Evolutionary conservation across 2,888 invertebrate genomes (phyloP).

Genomic region (Lasioglossum pauxillum): DNA sequence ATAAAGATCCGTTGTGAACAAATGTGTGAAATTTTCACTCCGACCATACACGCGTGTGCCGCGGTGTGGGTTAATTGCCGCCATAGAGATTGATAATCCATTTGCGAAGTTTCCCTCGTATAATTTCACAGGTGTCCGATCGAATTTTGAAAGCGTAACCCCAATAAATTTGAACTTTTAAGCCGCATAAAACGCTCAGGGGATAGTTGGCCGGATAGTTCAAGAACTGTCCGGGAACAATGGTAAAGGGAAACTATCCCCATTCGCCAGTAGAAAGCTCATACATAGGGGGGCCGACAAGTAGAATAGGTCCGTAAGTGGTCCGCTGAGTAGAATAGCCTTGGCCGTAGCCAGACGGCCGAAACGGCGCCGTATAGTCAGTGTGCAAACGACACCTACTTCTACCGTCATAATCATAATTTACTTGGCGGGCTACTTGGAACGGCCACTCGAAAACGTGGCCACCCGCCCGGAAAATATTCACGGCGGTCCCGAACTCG

Average conservation of each 20-base stretch:
- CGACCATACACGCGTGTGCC: neutral
- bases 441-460: neutral
- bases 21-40: neutral
- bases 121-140: neutral
- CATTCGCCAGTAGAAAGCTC: neutral
- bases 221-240: neutral
- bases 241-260: neutral
- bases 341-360: neutral
- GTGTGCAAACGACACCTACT: slow-evolving; percentile 15
- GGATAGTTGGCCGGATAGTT: neutral
- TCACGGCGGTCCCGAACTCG: neutral
- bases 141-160: neutral
- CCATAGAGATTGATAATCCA: neutral
- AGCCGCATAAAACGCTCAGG: neutral
- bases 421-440: neutral
- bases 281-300: slow-evolving; percentile 10
- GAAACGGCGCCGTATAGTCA: slow-evolving; percentile 1
- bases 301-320: slow-evolving; percentile 23
- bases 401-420: neutral
- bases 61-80: neutral
- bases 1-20: too few relatives aligned
- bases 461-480: neutral
- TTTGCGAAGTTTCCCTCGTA: neutral
- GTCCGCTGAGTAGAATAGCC: slow-evolving; percentile 33
- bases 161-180: neutral